Evolutionary conservation across 2,888 invertebrate genomes (phyloP), one percentile per base, ranked within the genome.

Genomic region (Drosophila acutilabella): DNA sequence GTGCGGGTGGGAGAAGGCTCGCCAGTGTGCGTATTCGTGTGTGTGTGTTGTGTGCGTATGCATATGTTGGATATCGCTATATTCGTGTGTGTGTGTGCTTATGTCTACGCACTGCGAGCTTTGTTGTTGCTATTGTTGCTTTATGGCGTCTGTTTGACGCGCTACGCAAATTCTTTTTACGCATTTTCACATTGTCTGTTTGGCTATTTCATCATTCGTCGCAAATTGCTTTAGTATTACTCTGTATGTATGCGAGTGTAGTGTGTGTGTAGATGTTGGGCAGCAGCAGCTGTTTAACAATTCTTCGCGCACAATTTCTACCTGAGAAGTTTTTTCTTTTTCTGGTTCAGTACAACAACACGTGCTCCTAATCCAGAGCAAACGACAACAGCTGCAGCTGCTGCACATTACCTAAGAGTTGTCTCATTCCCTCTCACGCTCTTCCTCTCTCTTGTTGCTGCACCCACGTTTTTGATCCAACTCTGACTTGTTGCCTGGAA

Each of bases 111-210:
- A 47, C 18, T 57, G 41, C 41, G 16, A 20, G 18, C 6, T 33
- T 36, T 41, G 13, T 59, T 68, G 20, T 30, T 44, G 54, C 36
- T 36, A 13, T 41, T 58, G 41, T 10, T 58, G 44, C 11, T 56
- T 47, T 14, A 47, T 53, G 82, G 70, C 85, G 82, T 79, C 86
- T 80, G 69, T 65, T 88, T 82, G 88, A 85, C 82, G 88, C 82
- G 73, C 64, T 74, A 80, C 80, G 87, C 80, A 81, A 79, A 74
- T 74, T 77, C 68, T 64, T 81, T 80, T 67, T 83, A 66, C 81
- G 82, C 80, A 74, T 77, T 85, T 88, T 81, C 74, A 78, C 87
- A 77, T 74, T 82, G 78, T 81, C 87, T 79, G 73, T 50, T 61
- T 54, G 66, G 71, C 69, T 78, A 86, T 84, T 84, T 86, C 88